These are phyloP conservation scores for Heliothis peltigera DNA, from an alignment of 2,888 invertebrate species.

Conservation along the genomic window DNA sequence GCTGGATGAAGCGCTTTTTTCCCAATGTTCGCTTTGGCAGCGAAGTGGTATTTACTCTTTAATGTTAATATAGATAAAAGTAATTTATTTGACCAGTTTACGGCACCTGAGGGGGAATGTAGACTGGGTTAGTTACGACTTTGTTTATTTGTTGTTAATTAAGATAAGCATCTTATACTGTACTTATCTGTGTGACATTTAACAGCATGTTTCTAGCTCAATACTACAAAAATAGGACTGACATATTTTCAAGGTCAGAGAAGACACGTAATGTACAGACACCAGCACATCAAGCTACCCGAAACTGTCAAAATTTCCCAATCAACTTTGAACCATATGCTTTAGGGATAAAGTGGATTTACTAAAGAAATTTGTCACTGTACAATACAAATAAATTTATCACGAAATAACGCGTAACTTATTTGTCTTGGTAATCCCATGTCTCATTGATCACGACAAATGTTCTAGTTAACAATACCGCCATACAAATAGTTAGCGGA, in stretches of 20 bases:
- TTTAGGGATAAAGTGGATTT: too few species aligned
- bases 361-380: too few species aligned
- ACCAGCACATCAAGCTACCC: too few species aligned
- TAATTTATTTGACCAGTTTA: constrained; percentile 26
- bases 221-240: too few species aligned
- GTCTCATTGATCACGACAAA: constrained; percentile 34
- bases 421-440: neutral
- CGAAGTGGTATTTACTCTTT: constrained; percentile 29
- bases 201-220: too few species aligned
- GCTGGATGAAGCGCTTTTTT: constrained; percentile 40
- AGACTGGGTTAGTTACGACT: neutral
- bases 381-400: constrained; percentile 10
- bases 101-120: constrained; percentile 20
- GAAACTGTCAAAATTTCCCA: too few species aligned
- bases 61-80: constrained; percentile 46
- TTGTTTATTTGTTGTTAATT: constrained; percentile 17
- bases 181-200: too few species aligned
- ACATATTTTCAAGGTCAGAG: too few species aligned
- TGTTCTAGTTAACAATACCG: constrained; percentile 2
- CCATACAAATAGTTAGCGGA: constrained; percentile 41
- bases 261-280: neutral
- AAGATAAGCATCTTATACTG: neutral
- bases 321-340: too few species aligned
- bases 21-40: constrained; percentile 43
- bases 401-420: neutral